Base-by-base conservation (phyloP, 2,113 vertebrate genomes). In the Tachycineta bicolor region DNA sequence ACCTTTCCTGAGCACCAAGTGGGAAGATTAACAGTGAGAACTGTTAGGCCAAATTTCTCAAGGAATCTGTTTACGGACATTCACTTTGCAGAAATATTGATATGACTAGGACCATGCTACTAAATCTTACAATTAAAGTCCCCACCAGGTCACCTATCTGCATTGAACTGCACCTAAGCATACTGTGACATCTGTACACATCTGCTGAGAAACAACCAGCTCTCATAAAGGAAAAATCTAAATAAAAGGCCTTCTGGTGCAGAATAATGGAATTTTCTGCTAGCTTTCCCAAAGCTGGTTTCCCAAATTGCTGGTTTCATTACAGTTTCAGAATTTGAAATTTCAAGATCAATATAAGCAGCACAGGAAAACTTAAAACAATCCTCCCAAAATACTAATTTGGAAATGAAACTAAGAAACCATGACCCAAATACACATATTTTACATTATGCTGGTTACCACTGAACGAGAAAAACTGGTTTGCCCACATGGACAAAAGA, bases 381-480 rank as follows among this genome's bases (percentile, higher is more conserved):
- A 71, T 37, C 26, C 22, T 76, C 25, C 4, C 25, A 58, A 75
- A 87, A 83, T 26, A 65, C 59, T 39, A 58, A 21, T 33, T 41
- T 49, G 78, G 46, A 87, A 88, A 70, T 7, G 3, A 95, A 91
- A 87, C 2, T 0, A 64, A 94, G 56, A 75, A 91, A 91, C 59
- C 69, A 31, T 63, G 60, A 87, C 62, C 34, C 52, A 87, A 95
- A 94, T 71, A 58, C 24, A 60, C 7, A 2, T 65, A 92, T 84
- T 94, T 92, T 37, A 26, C 53, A 88, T 70, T 59, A 76, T 9
- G 25, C 19, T 93, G 70, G 53, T 87, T 93, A 95, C 49, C 81
- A 79, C 62, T 43, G 58, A 91, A 96, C 49, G 0, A 96, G 91
- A 96, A 92, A 93, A 95, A 95, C 93, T 94, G 78, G 91, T 93